Evolutionary conservation across 1,140 invertebrate species (phyloP).

Genomic region (Pogonus chalceus): DNA sequence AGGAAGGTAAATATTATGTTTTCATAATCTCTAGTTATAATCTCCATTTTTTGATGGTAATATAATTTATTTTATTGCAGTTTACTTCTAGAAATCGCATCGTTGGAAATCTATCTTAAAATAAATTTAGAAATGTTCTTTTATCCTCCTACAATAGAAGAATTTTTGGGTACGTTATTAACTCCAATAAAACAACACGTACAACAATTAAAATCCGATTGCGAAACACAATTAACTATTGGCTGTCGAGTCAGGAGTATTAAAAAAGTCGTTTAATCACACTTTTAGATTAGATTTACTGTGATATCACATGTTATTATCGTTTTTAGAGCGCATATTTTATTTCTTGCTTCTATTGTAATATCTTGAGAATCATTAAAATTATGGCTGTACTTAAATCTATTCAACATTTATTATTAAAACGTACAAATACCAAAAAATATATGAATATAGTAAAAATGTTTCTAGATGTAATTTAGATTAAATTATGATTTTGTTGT

Average conservation of each 20-base stretch:
- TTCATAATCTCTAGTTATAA: constrained; percentile 10
- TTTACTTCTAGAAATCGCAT: constrained; percentile 40
- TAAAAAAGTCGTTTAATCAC: constrained; percentile 16
- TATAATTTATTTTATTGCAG: constrained; percentile 39
- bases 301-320: constrained; percentile 1
- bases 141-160: constrained; percentile 41
- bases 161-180: constrained; percentile 46
- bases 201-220: constrained; percentile 39
- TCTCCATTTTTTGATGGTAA: too few species aligned
- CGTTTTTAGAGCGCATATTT: too few species aligned
- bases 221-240: constrained; percentile 39
- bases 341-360: too few species aligned
- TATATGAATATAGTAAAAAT: too few species aligned
- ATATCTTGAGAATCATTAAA: too few species aligned
- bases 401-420: too few species aligned
- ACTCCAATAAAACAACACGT: constrained; percentile 41
- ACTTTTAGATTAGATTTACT: background rate
- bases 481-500: too few species aligned
- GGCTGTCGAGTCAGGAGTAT: constrained; percentile 32
- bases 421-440: too few species aligned
- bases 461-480: too few species aligned
- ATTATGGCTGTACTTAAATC: too few species aligned
- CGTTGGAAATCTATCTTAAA: constrained; percentile 42
- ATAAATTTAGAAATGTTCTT: constrained; percentile 42
- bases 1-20: constrained; percentile 3